These are phyloP conservation scores for Rana temporaria DNA, from an alignment of 2,113 vertebrate species.

Conservation along the genomic window DNA sequence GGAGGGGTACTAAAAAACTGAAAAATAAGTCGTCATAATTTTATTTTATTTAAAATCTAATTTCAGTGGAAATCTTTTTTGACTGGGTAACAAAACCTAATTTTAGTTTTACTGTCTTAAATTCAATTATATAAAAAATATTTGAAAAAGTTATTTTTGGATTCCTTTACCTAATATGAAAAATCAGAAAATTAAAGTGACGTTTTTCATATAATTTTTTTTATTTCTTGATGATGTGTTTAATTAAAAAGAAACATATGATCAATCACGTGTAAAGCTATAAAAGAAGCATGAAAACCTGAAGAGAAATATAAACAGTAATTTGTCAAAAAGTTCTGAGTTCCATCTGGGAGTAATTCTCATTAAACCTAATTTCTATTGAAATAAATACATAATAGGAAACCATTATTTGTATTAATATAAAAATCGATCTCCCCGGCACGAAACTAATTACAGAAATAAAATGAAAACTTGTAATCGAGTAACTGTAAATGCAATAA, in stretches of 20 bases:
- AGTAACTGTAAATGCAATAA: conserved; percentile 50
- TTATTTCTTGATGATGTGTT: conserved; percentile 40
- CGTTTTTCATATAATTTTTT: conserved; percentile 11
- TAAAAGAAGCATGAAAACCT: conserved; percentile 5
- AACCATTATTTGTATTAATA: conserved; percentile 56
- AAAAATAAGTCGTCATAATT: too few relatives aligned
- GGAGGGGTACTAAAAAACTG: too few relatives aligned
- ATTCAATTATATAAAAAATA: too few relatives aligned
- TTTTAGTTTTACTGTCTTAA: too few relatives aligned
- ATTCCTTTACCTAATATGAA: background rate
- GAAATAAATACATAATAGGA: conserved; percentile 56
- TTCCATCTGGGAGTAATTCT: conserved; percentile 46
- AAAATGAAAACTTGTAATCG: conserved; percentile 54
- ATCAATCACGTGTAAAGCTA: background rate
- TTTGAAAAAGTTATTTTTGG: background rate
- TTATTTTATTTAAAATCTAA: too few relatives aligned
- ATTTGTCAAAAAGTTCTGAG: conserved; percentile 40
- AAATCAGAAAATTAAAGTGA: background rate
- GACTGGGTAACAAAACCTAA: too few relatives aligned
- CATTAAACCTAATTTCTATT: conserved; percentile 48
- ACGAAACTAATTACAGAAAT: conserved; percentile 54
- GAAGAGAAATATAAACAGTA: conserved; percentile 43
- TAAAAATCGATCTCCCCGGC: conserved; percentile 28
- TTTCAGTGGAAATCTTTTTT: too few relatives aligned
- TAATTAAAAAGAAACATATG: conserved; percentile 47